Percentiles rank a stretch among this genome's conserved stretches.
Evolutionary conservation across 1,140 invertebrate genomes (phyloP).

Genomic region (Drosophila murphyi): DNA sequence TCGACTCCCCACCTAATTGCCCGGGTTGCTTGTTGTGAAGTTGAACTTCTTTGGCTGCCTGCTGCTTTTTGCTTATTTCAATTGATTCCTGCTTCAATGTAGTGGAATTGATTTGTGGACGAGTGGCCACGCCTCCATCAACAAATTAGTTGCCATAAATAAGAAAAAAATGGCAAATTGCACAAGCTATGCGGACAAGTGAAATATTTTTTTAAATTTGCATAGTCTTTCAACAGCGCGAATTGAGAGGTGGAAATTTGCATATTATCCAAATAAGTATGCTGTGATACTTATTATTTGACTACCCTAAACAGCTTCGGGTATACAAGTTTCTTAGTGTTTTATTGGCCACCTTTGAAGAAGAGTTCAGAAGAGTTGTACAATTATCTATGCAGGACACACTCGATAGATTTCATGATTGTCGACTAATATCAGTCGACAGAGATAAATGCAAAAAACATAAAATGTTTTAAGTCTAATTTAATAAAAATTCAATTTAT

Average conservation of each 20-base stretch:
- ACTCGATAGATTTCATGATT: too few species aligned
- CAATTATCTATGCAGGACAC: too few species aligned
- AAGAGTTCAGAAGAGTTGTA: too few species aligned
- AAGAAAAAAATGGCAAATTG: conserved; percentile 55
- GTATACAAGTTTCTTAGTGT: not conserved
- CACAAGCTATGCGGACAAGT: conserved; percentile 37
- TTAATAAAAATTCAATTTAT: too few species aligned
- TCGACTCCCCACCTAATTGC: conserved; percentile 75
- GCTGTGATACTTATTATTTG: conserved; percentile 26
- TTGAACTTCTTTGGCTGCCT: conserved; percentile 28
- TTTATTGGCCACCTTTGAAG: not conserved
- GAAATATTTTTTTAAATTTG: conserved; percentile 59
- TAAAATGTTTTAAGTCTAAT: too few species aligned
- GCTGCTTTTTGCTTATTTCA: conserved; percentile 43
- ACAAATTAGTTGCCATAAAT: conserved; percentile 80
- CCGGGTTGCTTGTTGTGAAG: conserved; percentile 50
- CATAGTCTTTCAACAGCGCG: conserved; percentile 20
- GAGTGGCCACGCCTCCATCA: conserved; percentile 64
- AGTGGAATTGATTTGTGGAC: conserved; percentile 78
- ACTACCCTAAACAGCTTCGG: not conserved
- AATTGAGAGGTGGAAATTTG: conserved; percentile 25
- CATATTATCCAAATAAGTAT: conserved; percentile 32
- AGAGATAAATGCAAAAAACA: too few species aligned
- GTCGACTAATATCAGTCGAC: too few species aligned
- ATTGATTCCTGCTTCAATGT: conserved; percentile 81